Evolutionary conservation across 2,113 vertebrate genomes (phyloP).

Genomic region (Otis tarda): DNA sequence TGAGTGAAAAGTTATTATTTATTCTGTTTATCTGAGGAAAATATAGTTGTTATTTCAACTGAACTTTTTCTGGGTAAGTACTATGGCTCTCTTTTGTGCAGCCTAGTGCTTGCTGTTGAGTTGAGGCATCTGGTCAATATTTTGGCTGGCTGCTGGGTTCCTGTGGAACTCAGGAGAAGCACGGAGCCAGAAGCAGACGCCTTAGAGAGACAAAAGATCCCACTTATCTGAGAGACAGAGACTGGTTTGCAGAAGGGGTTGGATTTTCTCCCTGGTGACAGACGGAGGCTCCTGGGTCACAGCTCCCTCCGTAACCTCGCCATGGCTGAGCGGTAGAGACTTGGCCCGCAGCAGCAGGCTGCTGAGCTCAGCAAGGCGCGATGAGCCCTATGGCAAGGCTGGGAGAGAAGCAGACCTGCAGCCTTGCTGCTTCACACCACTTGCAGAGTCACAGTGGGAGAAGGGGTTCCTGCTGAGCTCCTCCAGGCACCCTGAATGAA

Average conservation of each 20-base stretch:
- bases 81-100: neutral
- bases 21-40: neutral
- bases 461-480: neutral
- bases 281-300: neutral
- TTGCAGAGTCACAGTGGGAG: neutral
- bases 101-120: neutral
- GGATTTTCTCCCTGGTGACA: neutral
- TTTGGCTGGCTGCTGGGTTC: neutral
- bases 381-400: neutral
- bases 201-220: neutral
- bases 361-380: neutral
- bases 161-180: neutral
- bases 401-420: neutral
- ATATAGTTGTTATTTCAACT: neutral
- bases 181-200: neutral
- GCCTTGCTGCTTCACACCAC: neutral
- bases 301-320: fast-evolving
- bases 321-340: fast-evolving
- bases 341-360: fast-evolving
- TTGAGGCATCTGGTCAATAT: neutral
- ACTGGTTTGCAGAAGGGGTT: neutral
- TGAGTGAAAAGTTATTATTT: neutral
- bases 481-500: neutral
- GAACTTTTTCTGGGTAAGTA: neutral
- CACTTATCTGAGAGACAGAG: neutral